Conservation (phyloP, 2,113 vertebrate species). For the Antigone vipio region DNA sequence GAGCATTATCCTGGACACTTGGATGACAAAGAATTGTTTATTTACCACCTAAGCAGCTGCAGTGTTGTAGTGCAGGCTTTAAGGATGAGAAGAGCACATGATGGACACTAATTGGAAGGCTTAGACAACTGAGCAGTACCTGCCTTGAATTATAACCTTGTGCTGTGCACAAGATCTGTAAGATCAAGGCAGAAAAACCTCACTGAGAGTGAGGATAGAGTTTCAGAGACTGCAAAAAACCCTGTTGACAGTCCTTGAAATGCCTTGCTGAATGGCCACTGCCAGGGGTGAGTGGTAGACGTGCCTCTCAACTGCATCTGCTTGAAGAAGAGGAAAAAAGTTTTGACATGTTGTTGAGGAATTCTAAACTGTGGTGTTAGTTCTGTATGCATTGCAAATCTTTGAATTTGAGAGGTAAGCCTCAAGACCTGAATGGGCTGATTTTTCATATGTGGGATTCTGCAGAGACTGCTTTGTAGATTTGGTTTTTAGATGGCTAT, state of each 20-base stretch:
- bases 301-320: neutral
- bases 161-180: neutral
- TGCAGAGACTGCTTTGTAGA: neutral
- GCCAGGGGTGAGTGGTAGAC: neutral
- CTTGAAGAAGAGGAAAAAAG: neutral
- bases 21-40: conserved; percentile 8
- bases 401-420: neutral
- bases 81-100: neutral
- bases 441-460: neutral
- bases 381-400: neutral
- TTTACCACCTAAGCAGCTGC: neutral
- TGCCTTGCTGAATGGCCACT: neutral
- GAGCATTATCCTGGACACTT: neutral
- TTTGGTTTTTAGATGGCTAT: neutral
- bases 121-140: neutral
- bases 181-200: neutral
- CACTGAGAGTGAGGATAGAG: neutral
- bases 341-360: neutral
- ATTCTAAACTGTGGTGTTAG: neutral
- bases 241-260: neutral
- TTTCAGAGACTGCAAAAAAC: neutral
- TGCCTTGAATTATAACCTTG: conserved; percentile 15
- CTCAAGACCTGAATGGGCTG: neutral
- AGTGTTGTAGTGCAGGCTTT: neutral
- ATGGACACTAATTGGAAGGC: conserved; percentile 38